These are phyloP conservation scores for Callimorpha dominula DNA, from an alignment of 2,888 invertebrate species.

Conservation along the genomic window DNA sequence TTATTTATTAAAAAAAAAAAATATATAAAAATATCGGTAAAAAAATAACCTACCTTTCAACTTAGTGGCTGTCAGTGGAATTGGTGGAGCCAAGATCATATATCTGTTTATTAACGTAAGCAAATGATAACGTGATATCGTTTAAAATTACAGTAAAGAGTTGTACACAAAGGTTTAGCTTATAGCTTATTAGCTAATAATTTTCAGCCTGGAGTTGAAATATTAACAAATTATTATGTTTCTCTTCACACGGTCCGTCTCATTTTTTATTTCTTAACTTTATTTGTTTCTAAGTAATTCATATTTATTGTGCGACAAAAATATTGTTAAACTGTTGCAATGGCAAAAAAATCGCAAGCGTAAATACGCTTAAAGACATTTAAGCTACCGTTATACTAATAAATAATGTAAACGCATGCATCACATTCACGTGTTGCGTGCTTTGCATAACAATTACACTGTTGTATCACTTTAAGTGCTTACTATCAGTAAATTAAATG, in stretches of 20 bases:
- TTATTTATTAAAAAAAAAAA: too few species aligned
- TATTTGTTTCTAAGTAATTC: neutral
- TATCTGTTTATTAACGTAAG: too few species aligned
- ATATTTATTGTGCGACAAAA: neutral
- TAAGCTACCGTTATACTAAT: conserved; percentile 49
- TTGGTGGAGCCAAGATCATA: too few species aligned
- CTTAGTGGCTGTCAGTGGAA: too few species aligned
- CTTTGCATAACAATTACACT: conserved; percentile 28
- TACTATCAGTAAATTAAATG: neutral
- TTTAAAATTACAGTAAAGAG: too few species aligned
- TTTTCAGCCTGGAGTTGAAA: neutral
- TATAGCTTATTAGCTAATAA: neutral
- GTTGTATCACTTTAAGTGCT: neutral
- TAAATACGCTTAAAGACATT: conserved; percentile 9
- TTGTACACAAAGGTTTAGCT: too few species aligned
- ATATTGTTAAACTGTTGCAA: neutral
- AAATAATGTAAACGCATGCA: conserved; percentile 49
- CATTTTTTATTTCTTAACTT: neutral
- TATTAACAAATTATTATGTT: neutral
- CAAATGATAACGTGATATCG: too few species aligned
- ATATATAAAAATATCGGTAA: too few species aligned
- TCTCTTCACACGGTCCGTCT: neutral
- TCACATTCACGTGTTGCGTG: conserved; percentile 31
- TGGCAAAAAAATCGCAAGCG: conserved; percentile 37
- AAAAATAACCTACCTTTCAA: too few species aligned